Conservation (phyloP, 2,797 vertebrate species). For the Neosalanx taihuensis region DNA sequence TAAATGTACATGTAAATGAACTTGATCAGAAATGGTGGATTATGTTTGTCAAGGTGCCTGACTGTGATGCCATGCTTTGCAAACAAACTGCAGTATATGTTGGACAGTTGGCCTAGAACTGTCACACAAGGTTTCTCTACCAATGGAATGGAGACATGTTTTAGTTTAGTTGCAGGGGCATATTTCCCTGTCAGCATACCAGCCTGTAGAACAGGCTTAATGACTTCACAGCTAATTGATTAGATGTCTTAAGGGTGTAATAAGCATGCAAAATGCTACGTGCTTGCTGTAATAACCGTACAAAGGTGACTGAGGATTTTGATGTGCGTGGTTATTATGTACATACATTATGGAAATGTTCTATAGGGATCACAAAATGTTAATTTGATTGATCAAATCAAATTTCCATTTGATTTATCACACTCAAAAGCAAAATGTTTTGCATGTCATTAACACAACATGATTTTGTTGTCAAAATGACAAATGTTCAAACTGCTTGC, state of each 20-base stretch:
- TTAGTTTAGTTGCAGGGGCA: conserved; percentile 52
- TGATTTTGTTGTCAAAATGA: too few relatives aligned
- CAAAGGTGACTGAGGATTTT: background rate
- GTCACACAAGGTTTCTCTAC: conserved; percentile 62
- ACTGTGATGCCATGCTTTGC: conserved; percentile 47
- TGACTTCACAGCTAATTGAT: conserved; percentile 63
- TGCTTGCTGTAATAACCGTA: background rate
- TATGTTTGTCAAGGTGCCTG: conserved; percentile 48
- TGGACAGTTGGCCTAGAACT: conserved; percentile 41
- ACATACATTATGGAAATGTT: background rate
- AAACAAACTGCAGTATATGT: conserved; percentile 53
- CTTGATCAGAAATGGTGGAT: conserved; percentile 18
- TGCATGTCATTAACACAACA: too few relatives aligned
- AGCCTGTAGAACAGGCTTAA: conserved; percentile 53
- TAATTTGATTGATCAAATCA: background rate
- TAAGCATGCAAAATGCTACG: conserved; percentile 32
- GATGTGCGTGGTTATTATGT: background rate
- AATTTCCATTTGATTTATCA: background rate
- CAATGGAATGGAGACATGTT: conserved; percentile 57
- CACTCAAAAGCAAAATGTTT: background rate
- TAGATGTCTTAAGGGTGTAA: conserved; percentile 56
- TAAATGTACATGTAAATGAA: conserved; percentile 15
- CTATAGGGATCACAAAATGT: background rate
- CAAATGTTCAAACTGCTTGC: too few relatives aligned
- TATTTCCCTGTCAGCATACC: conserved; percentile 38